Evolutionary conservation across 2,113 vertebrate species (phyloP), one percentile per base, ranked within the genome.

Genomic region (Lycaon pictus): DNA sequence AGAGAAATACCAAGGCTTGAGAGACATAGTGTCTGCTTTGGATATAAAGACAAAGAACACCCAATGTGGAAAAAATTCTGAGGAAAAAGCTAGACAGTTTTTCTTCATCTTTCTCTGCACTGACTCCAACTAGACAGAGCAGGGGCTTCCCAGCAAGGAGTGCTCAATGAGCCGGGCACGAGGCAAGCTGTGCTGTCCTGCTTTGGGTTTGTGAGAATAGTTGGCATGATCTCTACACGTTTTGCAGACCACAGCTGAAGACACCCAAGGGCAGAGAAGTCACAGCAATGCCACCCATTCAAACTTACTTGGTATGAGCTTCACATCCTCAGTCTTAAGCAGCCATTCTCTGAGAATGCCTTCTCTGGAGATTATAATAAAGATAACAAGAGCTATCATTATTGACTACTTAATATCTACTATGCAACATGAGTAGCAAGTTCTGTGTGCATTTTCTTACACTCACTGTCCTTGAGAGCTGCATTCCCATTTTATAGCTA

Each of bases 11-110:
- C 48, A 48, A 89, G 19, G 32, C 29, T 96, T 9, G 55, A 48
- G 32, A 67, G 43, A 37, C 35, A 37, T 0, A 15, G 22, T 25
- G 25, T 82, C 58, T 93, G 20, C 29, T 62, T 62, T 55, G 37
- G n/a, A 86, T 37, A 7, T 11, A 29, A 53, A 87, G 19, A 43
- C 51, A 25, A 79, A 35, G 92, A 83, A 94, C 95, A 89, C 32
- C 43, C 51, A 16, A 23, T 7, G 20, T 5, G 20, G 17, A 17
- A n/a, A 7, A 16, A 48, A 15, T n/a, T n/a, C 19, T 60, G 15
- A 74, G 4, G 58, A 7, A 5, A 69, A 74, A 65, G 2, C 11
- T 16, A 43, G 25, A 32, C 6, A 55, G n/a, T 25, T 51, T 81
- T 72, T 62, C 51, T 37, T 29, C 37, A 37, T 83, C 35, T 62